phyloP scores from a whole-genome alignment of 2,888 invertebrate species.

The Pseudoips prasinana region DNA sequence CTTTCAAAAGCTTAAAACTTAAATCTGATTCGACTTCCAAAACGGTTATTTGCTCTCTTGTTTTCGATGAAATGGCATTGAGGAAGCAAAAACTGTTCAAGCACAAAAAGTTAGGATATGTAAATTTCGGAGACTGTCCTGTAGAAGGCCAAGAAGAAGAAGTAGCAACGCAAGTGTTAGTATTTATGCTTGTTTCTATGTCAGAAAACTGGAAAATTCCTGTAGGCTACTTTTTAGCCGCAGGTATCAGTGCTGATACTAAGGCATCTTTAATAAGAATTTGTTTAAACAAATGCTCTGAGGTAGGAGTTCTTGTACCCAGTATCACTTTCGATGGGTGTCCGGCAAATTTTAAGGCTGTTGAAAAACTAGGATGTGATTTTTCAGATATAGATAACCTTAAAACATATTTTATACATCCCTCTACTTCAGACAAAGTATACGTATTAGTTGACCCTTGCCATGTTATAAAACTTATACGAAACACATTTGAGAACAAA shows the following conservation, averaged over 20 bases:
- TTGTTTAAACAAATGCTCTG: conserved; percentile 17
- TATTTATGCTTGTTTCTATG: no score
- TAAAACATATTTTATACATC: conserved; percentile 9
- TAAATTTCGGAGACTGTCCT: no score
- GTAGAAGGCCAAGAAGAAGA: no score
- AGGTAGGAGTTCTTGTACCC: conserved; percentile 17
- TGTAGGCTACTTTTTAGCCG: conserved; percentile 13
- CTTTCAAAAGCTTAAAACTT: neutral
- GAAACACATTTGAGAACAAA: no score
- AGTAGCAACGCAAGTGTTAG: no score
- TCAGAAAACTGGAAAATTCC: no score
- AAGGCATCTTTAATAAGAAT: conserved; percentile 8
- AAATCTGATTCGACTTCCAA: neutral
- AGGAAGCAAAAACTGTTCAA: neutral
- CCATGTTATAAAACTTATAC: no score
- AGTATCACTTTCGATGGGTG: conserved; percentile 21
- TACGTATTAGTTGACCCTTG: no score
- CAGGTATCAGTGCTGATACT: conserved; percentile 17
- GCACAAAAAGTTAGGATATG: neutral
- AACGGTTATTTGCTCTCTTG: neutral
- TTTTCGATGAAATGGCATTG: conserved; percentile 1
- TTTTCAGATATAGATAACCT: conserved; percentile 18
- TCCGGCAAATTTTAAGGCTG: conserved; percentile 12
- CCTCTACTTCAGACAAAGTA: no score
- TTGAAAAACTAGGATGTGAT: conserved; percentile 12